These are phyloP conservation scores for Passer montanus DNA, from an alignment of 2,113 vertebrate species.

Conservation along the genomic window DNA sequence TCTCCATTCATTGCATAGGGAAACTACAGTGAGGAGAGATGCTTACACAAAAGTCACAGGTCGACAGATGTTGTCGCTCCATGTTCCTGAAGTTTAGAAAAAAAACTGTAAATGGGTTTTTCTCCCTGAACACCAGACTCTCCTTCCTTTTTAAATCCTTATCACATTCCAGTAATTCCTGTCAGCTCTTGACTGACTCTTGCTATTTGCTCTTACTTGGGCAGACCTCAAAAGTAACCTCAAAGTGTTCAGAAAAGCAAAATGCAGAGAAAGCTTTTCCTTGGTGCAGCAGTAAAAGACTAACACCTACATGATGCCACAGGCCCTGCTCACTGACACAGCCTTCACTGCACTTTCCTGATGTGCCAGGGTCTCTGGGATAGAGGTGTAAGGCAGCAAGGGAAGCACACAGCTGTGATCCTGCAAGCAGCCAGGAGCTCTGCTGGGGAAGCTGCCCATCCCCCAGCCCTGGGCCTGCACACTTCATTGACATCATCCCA, in stretches of 20 bases:
- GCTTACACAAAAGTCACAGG: neutral
- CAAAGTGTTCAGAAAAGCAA: neutral
- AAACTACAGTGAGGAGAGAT: neutral
- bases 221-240: neutral
- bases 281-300: neutral
- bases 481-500: neutral
- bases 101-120: accelerated
- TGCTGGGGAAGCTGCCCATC: neutral
- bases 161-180: neutral
- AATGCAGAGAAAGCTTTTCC: neutral
- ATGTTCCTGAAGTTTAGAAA: neutral
- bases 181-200: neutral
- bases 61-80: neutral
- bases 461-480: neutral
- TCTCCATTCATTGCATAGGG: neutral
- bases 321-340: accelerated
- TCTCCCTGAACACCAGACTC: neutral
- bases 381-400: neutral
- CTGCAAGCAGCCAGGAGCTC: neutral
- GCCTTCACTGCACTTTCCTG: accelerated
- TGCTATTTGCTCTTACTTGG: neutral
- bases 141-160: neutral
- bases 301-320: neutral
- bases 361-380: neutral
- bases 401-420: neutral